Evolutionary conservation across 1,140 invertebrate genomes (phyloP), one percentile per base, ranked within the genome.

Genomic region (Philopotamus ludificatus): DNA sequence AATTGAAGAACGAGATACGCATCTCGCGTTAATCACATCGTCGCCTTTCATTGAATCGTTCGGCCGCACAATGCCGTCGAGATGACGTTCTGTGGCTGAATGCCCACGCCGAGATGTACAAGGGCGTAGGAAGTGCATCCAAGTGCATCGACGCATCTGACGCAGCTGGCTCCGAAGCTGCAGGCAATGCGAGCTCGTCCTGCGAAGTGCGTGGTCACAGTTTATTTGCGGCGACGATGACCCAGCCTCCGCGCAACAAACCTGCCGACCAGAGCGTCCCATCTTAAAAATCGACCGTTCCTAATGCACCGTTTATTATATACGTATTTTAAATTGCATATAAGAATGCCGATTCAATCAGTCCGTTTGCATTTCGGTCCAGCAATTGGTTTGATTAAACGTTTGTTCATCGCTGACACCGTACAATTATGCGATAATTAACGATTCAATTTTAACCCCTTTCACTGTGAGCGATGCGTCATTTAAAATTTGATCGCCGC

Each of bases 161-260:
- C 10, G 41, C 57, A 45, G 41, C 57, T 60, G 57, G 41, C 41
- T 60, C 23, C 39, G 16, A 47, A 25, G 57, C 57, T 49, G 12
- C 42, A 25, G 57, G 57, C 28, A 15, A 47, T 39, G 15, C 39
- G 23, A 60, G 23, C 57, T 26, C 21, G 44, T 60, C 57, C 57
- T 60, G 21, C 47, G 26, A 47, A 60, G 42, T 60, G 57, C 57
- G 44, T 60, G 44, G 57, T 60, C 57, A 25, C 28, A 15, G 2
- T n/a, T 16, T 57, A 60, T 47, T 49, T 44, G 57, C 41, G 23
- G 22, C 28, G 21, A 15, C 10, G 57, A n/a, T 25, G 28, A 60
- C n/a, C 42, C 16, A 25, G n/a, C 44, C 39, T 45, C 57, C 21
- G 26, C 51, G 3, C 10, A 15, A n/a, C 21, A 50, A 50, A 20